Percentiles rank a stretch among this genome's conserved stretches.
phyloP scores from a whole-genome alignment of 2,888 invertebrate species.

The Maniola hyperantus region DNA sequence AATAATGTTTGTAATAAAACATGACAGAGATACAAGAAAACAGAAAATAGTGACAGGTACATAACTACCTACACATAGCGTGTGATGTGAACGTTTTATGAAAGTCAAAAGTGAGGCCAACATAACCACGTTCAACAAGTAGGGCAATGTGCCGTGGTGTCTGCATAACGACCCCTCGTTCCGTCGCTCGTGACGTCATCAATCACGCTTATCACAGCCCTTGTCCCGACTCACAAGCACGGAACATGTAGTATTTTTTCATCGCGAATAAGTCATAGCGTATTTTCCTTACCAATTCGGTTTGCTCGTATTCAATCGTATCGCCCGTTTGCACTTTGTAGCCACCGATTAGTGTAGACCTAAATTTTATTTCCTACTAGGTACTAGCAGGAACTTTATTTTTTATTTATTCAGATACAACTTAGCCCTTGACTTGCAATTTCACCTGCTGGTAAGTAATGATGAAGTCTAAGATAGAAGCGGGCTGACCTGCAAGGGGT shows the following conservation, averaged over 20 bases:
- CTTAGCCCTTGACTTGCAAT: no score
- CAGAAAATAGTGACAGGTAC: background rate
- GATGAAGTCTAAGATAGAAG: no score
- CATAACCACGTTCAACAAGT: slow-evolving; percentile 44
- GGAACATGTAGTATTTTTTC: slow-evolving; percentile 24
- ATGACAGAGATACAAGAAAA: background rate
- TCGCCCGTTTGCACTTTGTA: no score
- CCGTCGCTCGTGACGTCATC: slow-evolving; percentile 65
- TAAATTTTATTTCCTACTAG: no score
- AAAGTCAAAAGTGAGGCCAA: slow-evolving; percentile 12
- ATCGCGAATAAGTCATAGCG: slow-evolving; percentile 1
- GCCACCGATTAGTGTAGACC: no score
- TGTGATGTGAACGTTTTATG: slow-evolving; percentile 3
- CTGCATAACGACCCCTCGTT: slow-evolving; percentile 35
- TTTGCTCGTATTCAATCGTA: no score
- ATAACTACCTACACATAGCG: background rate
- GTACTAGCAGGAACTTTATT: no score
- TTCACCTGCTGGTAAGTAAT: no score
- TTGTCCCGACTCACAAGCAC: slow-evolving; percentile 30
- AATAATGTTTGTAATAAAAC: no score
- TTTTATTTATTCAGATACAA: no score
- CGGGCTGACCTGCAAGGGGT: no score
- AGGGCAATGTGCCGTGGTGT: slow-evolving; percentile 37
- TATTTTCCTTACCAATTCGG: no score
- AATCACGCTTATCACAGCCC: slow-evolving; percentile 72